Evolutionary conservation across 2,797 vertebrate species (phyloP), one percentile per base, ranked within the genome.

Genomic region (Molossus molossus): DNA sequence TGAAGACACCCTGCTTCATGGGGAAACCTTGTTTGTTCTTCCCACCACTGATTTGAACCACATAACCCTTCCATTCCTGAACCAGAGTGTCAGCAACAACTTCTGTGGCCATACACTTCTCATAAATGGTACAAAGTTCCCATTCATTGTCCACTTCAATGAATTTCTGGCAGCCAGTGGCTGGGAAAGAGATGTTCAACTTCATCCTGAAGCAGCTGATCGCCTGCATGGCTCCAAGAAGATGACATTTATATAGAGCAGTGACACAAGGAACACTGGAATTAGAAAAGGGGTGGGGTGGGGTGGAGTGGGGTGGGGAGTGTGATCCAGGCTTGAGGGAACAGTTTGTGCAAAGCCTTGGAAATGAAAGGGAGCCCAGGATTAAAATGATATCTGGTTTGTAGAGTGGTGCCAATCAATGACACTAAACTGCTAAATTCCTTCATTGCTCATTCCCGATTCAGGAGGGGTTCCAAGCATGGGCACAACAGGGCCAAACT

Each of bases 291-390:
- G 17, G 33, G 9, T 45, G 17, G 57, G 33, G 23, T 33, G 45
- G 23, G 40, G 40, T 45, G 17, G 17, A n/a, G 9, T 45, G 17
- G 57, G 33, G 23, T 33, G 45, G 48, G 33, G 27, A 21, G 0
- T 73, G 53, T 75, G 55, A 90, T 18, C 53, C 67, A 23, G 55
- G 33, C 37, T 48, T 62, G 80, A 70, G 33, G 37, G 80, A 87
- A 88, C 67, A 93, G 48, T 18, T 58, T 85, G 60, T 84, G 11
- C 67, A 77, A 76, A 90, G 55, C 62, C 62, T 84, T 79, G 77
- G 84, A 76, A 93, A 95, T 40, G 87, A 88, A 65, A 65, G 64
- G 76, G 27, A 73, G n/a, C 57, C 25, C 67, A 58, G 75, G 45
- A 53, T 37, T 69, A 5, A 57, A 75, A 29, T 4, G 45, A 87